Base-by-base conservation (phyloP, 2,113 vertebrate genomes). In the Xerus inauris region DNA sequence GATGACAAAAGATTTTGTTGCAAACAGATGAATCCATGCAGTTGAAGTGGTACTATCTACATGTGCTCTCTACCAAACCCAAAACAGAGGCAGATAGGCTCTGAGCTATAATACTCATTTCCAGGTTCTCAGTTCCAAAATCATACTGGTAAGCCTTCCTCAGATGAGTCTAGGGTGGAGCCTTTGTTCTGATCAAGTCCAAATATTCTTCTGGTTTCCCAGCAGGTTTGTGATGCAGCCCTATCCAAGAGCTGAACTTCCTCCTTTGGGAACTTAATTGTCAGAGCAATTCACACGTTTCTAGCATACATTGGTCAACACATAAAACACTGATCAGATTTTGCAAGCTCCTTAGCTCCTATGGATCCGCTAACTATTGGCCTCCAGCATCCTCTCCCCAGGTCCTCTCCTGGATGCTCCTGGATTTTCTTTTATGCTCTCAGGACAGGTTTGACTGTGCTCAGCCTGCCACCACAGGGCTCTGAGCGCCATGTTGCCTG, bases 101-200 rank as follows among this genome's bases (percentile, higher is more conserved):
- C 59, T 54, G 35, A 73, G 4, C 45, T 73, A 20, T 22, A 77
- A 45, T 64, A 22, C 2, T 75, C 75, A 92, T 35, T 54, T 81
- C 35, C 38, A 40, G 1, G 16, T 57, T 83, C 10, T 87, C 62
- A 30, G 35, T 6, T 32, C 72, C 59, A 47, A 72, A 17, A 40
- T 13, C 62, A 2, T 19, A 30, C 47, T 40, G 47, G 8, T 22
- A 42, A 59, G 49, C 83, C 26, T 67, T 67, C 14, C 51, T 64
- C 12, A 12, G 3, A 14, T 32, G 26, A 20, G 35, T 62, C 12
- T 0, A 49, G 47, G 35, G 2, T 80, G 24, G 6, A 1, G 1
- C 12, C 10, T 73, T 11, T 64, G 1, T 64, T 88, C 51, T 79
- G 26, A 65, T 38, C 16, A 5, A 47, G 24, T 35, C 76, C 65